Evolutionary conservation across 2,113 vertebrate genomes (phyloP).

Genomic region (Eubucco bourcierii): DNA sequence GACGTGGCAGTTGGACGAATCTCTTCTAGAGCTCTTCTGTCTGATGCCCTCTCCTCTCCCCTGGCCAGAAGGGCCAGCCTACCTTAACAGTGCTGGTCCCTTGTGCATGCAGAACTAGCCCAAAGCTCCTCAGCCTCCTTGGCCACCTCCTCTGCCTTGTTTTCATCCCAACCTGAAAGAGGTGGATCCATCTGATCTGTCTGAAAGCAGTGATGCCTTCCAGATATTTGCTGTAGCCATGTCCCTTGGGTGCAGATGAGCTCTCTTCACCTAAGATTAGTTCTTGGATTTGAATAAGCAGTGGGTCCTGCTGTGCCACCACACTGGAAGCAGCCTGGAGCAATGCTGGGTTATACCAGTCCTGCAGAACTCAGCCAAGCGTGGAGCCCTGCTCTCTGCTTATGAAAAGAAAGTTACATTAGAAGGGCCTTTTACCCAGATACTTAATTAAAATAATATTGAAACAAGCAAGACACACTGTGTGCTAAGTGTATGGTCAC

Average conservation of each 20-base stretch:
- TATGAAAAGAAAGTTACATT: conserved; percentile 53
- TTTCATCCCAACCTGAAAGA: background rate
- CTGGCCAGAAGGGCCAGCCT: background rate
- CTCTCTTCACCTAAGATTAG: background rate
- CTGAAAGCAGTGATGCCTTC: background rate
- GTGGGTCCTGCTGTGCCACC: background rate
- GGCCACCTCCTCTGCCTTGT: fast-evolving
- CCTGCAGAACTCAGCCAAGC: fast-evolving
- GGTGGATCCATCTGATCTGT: fast-evolving
- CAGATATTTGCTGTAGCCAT: background rate
- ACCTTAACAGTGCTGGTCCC: background rate
- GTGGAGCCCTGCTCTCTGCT: background rate
- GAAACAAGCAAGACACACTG: conserved; percentile 56
- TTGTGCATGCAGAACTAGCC: background rate
- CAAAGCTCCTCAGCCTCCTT: background rate
- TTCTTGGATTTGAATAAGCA: background rate
- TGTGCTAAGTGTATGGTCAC: conserved; percentile 19
- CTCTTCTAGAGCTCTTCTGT: background rate
- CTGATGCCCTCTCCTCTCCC: background rate
- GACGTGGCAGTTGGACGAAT: background rate
- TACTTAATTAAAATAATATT: conserved; percentile 73
- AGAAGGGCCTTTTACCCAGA: conserved; percentile 57
- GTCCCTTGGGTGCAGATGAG: fast-evolving
- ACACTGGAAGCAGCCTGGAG: background rate
- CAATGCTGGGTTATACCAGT: background rate